phyloP scores from a whole-genome alignment of 2,888 invertebrate species.

The Ectemnius continuus region DNA sequence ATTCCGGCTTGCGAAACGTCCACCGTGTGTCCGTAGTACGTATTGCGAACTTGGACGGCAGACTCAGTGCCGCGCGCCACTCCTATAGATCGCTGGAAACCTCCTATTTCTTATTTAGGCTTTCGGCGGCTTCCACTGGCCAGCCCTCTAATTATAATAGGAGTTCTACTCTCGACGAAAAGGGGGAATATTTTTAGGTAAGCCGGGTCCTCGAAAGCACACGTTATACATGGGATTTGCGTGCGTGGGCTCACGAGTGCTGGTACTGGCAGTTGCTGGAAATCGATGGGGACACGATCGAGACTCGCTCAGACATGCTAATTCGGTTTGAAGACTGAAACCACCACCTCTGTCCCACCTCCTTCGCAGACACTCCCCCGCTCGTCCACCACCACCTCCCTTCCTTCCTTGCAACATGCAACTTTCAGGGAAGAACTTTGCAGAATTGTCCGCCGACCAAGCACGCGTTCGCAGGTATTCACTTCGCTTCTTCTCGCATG shows the following conservation, averaged over 20 bases:
- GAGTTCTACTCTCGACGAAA: not conserved
- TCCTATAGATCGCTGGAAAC: not conserved
- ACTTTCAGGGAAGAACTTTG: slow-evolving; percentile 64
- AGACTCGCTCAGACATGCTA: slow-evolving; percentile 74
- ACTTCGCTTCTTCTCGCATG: not conserved
- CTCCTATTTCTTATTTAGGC: not conserved
- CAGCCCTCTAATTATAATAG: not conserved
- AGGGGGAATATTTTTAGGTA: not conserved
- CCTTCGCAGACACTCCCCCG: slow-evolving; percentile 16
- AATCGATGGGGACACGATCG: slow-evolving; percentile 35
- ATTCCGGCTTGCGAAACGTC: slow-evolving; percentile 63
- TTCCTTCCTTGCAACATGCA: slow-evolving; percentile 45
- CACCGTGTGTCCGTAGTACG: slow-evolving; percentile 16
- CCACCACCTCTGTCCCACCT: slow-evolving; percentile 42
- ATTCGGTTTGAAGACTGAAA: slow-evolving; percentile 67
- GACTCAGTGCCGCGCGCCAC: not conserved
- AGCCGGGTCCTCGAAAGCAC: not conserved
- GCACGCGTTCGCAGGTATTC: slow-evolving; percentile 12
- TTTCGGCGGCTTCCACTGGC: not conserved
- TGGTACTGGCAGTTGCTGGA: not conserved
- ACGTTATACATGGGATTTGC: not conserved
- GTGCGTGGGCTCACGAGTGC: not conserved
- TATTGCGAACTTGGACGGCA: slow-evolving; percentile 56
- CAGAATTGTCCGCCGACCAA: slow-evolving; percentile 54
- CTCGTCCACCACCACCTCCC: no score